A percentile compares a stretch with the other conserved stretches of the same genome.
Evolutionary conservation across 2,888 invertebrate genomes (phyloP).

Genomic region (Campoplex capitator): DNA sequence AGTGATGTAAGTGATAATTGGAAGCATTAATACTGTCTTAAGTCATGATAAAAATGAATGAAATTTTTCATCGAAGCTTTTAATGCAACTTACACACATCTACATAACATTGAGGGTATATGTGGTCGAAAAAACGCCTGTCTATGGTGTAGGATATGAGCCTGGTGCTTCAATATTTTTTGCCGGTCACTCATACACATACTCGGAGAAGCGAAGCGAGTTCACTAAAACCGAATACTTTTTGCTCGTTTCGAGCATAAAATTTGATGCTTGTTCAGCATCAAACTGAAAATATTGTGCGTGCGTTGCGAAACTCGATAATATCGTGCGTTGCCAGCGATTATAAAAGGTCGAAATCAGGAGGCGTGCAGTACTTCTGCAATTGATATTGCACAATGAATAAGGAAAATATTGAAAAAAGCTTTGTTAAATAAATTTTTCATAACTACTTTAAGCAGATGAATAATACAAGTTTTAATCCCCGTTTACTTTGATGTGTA

Average conservation of each 20-base stretch:
- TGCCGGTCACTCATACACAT: conserved; percentile 18
- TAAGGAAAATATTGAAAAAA: background rate
- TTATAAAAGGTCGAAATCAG: background rate
- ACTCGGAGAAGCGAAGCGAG: background rate
- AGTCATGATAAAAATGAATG: background rate
- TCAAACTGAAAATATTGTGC: background rate
- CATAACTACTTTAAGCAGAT: background rate
- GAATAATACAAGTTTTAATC: conserved; percentile 1
- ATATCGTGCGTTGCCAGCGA: conserved; percentile 7
- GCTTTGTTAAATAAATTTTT: background rate
- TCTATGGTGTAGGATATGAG: background rate
- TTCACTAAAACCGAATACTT: conserved; percentile 6
- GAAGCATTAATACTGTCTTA: background rate
- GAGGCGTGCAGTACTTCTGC: background rate
- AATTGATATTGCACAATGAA: background rate
- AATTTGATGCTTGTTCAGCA: background rate
- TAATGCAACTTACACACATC: background rate
- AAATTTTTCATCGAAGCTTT: background rate
- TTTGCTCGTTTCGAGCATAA: background rate
- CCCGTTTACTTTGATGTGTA: background rate
- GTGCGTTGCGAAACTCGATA: conserved; percentile 5
- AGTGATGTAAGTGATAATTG: background rate
- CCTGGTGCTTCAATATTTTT: conserved; percentile 8
- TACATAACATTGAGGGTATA: background rate
- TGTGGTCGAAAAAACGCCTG: background rate